Evolutionary conservation across 2,113 vertebrate species (phyloP).

Genomic region (Paradoxurus hermaphroditus): DNA sequence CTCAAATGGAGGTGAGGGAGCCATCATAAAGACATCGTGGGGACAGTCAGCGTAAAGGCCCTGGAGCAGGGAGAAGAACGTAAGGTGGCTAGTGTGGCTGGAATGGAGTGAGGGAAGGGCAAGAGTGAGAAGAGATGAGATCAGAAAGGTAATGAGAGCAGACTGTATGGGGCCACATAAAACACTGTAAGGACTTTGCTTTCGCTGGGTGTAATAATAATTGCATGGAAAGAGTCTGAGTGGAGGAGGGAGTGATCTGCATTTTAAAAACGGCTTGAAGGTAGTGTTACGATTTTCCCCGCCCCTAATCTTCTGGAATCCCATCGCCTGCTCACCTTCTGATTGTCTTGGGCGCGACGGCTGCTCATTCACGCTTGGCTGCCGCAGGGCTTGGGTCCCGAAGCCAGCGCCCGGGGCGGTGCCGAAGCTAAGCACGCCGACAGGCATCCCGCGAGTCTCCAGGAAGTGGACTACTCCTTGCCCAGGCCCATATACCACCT

Average conservation of each 20-base stretch:
- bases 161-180: not conserved
- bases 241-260: not conserved
- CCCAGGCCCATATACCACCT: slow-evolving; percentile 39
- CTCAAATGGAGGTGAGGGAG: not conserved
- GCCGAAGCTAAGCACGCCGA: slow-evolving; percentile 78
- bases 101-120: not conserved
- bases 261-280: not conserved
- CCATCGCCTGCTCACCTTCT: not conserved
- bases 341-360: not conserved
- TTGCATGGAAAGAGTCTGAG: not conserved
- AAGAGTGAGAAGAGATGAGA: not conserved
- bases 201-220: not conserved
- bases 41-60: not conserved
- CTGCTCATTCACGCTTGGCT: not conserved
- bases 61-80: not conserved
- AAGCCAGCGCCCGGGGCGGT: slow-evolving; percentile 66
- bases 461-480: not conserved
- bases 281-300: not conserved
- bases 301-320: not conserved
- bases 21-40: not conserved
- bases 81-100: not conserved
- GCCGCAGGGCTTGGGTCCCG: slow-evolving; percentile 59
- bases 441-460: slow-evolving; percentile 46
- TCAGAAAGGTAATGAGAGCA: not conserved
- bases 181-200: not conserved